These are phyloP conservation scores for Palythoa grandiflora DNA, from an alignment of 92 coral and sea anemone species.

Conservation along the genomic window DNA sequence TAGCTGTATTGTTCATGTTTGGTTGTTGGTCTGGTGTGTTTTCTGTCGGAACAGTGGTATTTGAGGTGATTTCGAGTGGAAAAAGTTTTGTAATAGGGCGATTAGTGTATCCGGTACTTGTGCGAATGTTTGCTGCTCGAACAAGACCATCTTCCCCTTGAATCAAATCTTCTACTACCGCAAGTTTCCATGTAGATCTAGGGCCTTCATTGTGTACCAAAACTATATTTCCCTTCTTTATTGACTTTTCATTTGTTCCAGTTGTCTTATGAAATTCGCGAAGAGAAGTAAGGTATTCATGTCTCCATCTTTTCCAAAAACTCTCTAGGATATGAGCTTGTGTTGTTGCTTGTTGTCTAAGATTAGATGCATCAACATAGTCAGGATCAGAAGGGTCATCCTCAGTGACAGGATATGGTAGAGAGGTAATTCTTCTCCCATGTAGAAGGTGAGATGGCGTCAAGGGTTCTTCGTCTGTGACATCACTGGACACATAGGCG, in stretches of 20 bases:
- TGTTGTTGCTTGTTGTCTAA: background rate
- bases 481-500: conserved; percentile 61
- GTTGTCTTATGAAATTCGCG: conserved; percentile 58
- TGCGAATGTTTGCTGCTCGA: conserved; percentile 64
- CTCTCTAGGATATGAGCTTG: conserved; percentile 28
- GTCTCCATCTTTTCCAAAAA: conserved; percentile 66
- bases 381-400: conserved; percentile 57
- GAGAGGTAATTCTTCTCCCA: conserved; percentile 43
- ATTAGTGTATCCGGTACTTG: conserved; percentile 59
- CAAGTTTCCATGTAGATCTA: conserved; percentile 60
- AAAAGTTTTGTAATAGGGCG: conserved; percentile 63
- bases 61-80: conserved; percentile 61
- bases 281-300: conserved; percentile 60
- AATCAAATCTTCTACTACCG: conserved; percentile 60
- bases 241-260: conserved; percentile 51
- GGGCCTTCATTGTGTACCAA: conserved; percentile 63
- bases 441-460: conserved; percentile 66
- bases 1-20: background rate
- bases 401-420: conserved; percentile 43
- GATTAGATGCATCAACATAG: conserved; percentile 60
- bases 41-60: conserved; percentile 20
- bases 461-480: conserved; percentile 59
- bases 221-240: conserved; percentile 51
- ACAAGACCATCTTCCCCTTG: conserved; percentile 64
- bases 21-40: conserved; percentile 3